Evolutionary conservation across 1,140 invertebrate species (phyloP).

Genomic region (Aphis gossypii): DNA sequence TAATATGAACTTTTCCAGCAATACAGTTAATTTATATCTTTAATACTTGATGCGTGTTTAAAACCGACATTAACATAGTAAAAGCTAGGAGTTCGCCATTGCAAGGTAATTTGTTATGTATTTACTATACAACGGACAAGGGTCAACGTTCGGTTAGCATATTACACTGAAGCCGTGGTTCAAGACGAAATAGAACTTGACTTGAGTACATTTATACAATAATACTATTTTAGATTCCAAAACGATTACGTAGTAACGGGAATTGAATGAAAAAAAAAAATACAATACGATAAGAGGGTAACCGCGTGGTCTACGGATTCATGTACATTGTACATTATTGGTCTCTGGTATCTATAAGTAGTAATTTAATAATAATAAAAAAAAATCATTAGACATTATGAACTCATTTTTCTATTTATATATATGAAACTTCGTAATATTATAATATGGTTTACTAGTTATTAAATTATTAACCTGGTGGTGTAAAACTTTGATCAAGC

Average conservation of each 20-base stretch:
- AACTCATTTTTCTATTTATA: not conserved
- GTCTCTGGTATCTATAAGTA: not conserved
- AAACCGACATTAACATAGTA: conserved; percentile 14
- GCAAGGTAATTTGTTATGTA: conserved; percentile 10
- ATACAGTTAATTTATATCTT: conserved; percentile 3
- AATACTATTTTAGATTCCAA: conserved; percentile 38
- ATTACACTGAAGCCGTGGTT: not conserved
- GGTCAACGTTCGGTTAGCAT: conserved; percentile 28
- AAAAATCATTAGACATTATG: not conserved
- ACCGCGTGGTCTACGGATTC: not conserved
- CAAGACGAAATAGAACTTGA: not conserved
- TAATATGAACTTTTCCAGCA: not conserved
- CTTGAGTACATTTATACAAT: not conserved
- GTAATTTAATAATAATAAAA: not conserved
- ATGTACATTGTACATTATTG: not conserved
- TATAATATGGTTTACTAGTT: not conserved
- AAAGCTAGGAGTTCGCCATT: not conserved
- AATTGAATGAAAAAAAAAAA: not conserved
- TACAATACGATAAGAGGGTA: not conserved
- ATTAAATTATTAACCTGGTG: not conserved
- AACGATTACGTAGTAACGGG: not conserved
- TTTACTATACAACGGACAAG: conserved; percentile 40
- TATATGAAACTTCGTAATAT: not conserved
- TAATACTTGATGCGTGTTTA: conserved; percentile 34
- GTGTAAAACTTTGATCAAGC: not conserved